Evolutionary conservation across 1,140 invertebrate genomes (phyloP), one percentile per base, ranked within the genome.

Genomic region (Diploscapter pachys): DNA sequence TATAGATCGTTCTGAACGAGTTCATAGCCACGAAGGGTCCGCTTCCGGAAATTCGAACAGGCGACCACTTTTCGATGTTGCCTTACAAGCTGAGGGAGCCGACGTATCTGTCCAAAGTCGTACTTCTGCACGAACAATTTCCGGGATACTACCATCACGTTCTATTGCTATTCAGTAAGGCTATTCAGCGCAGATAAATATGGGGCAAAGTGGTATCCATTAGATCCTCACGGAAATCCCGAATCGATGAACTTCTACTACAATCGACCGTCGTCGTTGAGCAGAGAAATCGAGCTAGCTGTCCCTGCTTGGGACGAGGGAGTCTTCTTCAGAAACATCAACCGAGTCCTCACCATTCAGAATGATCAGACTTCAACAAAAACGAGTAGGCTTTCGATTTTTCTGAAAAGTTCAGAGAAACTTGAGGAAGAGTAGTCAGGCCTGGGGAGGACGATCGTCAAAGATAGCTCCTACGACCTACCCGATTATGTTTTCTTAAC

Each of bases 181-280:
- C 70, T 56, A 9, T 9, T 70, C 63, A n/a, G 64, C 49, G 11
- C 49, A 66, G 11, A 66, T n/a, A n/a, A 9, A 48, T 2, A 2
- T 13, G 9, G 11, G 50, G 64, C 64, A 11, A 11, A 59, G 57
- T 11, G 31, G 57, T 59, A 59, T 59, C 57, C 57, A 59, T 52
- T 48, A 79, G 78, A 79, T 57, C 78, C 78, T 6, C 78, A 79
- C 53, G 78, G 78, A 52, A 79, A 79, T 67, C 78, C 78, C 48
- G 78, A 79, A 63, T 67, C 78, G 2, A 79, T 79, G 78, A 78
- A 79, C 57, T 68, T 79, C 5, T 79, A 79, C 53, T 79, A 79
- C 67, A 79, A 79, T 54, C 59, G 78, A 5, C 78, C 78, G 5
- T 79, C 78, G 5, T 78, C 78, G 4, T 55, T 79, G 49, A 71